Percentiles rank a stretch among this genome's conserved stretches.
These are phyloP conservation scores for Mellivora capensis DNA, from an alignment of 2,113 vertebrate genomes.

Conservation along the genomic window DNA sequence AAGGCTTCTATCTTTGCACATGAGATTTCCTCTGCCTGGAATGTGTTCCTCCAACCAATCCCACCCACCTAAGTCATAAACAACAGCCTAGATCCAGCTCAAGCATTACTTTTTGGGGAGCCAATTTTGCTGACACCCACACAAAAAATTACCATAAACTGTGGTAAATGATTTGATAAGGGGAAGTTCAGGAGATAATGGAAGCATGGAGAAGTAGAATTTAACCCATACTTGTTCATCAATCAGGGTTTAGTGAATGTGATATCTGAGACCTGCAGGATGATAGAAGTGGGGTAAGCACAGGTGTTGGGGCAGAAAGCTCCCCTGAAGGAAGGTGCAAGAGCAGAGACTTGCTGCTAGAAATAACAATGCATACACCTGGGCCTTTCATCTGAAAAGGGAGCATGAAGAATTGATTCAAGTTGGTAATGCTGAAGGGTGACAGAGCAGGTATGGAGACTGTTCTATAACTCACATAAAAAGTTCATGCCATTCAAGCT, in stretches of 20 bases:
- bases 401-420: neutral
- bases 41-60: neutral
- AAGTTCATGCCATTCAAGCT: neutral
- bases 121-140: neutral
- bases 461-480: neutral
- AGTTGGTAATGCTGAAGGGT: neutral
- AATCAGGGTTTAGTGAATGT: neutral
- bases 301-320: neutral
- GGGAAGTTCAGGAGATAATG: neutral
- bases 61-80: neutral
- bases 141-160: constrained; percentile 16
- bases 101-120: neutral
- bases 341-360: neutral
- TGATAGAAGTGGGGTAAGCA: neutral
- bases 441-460: neutral
- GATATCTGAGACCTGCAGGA: neutral
- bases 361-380: neutral
- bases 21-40: neutral
- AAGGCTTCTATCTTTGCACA: neutral
- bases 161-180: neutral
- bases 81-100: neutral
- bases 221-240: neutral
- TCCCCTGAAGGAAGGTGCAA: neutral
- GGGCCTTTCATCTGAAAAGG: neutral
- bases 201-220: neutral